Conservation (phyloP, 2,888 invertebrate genomes). For the Phragmatobia fuliginosa region DNA sequence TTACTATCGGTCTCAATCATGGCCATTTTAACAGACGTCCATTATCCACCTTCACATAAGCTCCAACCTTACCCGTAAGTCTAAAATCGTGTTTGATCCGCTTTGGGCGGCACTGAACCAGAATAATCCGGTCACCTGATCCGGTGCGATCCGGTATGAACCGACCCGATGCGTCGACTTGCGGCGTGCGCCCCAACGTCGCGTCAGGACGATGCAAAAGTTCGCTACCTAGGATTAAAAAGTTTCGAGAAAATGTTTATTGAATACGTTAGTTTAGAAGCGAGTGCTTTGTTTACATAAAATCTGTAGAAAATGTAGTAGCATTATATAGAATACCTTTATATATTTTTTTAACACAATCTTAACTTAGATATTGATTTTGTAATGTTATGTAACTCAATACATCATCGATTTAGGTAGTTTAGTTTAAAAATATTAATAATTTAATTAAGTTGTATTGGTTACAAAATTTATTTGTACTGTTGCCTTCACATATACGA, state of each 20-base stretch:
- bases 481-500: too few species aligned
- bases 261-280: slow-evolving; percentile 30
- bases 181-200: slow-evolving; percentile 56
- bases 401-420: too few species aligned
- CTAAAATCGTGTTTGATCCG: slow-evolving; percentile 82
- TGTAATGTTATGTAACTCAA: too few species aligned
- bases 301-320: background rate
- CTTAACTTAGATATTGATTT: too few species aligned
- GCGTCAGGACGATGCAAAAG: slow-evolving; percentile 44
- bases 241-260: slow-evolving; percentile 43
- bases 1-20: slow-evolving; percentile 42
- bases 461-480: too few species aligned
- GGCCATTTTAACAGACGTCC: slow-evolving; percentile 57
- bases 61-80: slow-evolving; percentile 74
- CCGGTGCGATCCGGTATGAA: slow-evolving; percentile 74
- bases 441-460: too few species aligned
- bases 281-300: slow-evolving; percentile 3
- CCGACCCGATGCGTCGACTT: slow-evolving; percentile 66
- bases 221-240: slow-evolving; percentile 50
- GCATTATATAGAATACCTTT: background rate
- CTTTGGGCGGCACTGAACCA: slow-evolving; percentile 76
- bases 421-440: too few species aligned
- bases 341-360: background rate
- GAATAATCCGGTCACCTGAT: slow-evolving; percentile 85
- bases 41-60: slow-evolving; percentile 68